Conservation (phyloP, 2,888 invertebrate species). For the Perizoma affinitatum region DNA sequence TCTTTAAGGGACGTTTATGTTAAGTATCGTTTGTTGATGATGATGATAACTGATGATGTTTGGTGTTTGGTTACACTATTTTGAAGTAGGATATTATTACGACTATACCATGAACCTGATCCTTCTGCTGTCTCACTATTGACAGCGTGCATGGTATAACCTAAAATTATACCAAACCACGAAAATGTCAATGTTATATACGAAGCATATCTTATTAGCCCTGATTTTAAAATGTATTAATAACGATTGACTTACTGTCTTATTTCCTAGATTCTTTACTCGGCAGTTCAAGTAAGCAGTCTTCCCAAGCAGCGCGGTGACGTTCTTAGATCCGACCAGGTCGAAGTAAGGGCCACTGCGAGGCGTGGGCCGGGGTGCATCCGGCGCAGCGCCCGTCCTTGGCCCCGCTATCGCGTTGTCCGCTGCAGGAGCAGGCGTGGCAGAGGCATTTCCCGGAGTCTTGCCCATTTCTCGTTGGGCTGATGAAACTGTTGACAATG, state of each 20-base stretch:
- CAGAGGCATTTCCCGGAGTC: constrained; percentile 65
- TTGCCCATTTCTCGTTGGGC: constrained; percentile 79
- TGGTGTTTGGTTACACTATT: no score
- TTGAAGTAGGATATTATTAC: no score
- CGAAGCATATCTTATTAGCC: no score
- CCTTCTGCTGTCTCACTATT: no score
- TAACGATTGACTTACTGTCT: constrained; percentile 88
- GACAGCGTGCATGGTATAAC: no score
- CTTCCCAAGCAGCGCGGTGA: constrained; percentile 93
- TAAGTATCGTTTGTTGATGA: no score
- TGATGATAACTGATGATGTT: no score
- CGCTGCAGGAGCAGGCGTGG: constrained; percentile 79
- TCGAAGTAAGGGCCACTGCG: constrained; percentile 91
- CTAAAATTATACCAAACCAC: no score
- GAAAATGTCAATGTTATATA: no score
- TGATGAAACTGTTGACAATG: constrained; percentile 68
- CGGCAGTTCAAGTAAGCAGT: constrained; percentile 95
- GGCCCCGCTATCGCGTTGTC: constrained; percentile 75
- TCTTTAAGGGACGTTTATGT: no score
- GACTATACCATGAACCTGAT: no score
- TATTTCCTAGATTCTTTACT: constrained; percentile 95
- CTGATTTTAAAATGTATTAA: neutral
- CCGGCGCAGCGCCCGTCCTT: constrained; percentile 61
- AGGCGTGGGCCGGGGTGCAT: constrained; percentile 75
- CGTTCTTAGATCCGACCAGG: constrained; percentile 88